These are phyloP conservation scores for Alectura lathami DNA, from an alignment of 2,113 vertebrate genomes.

Conservation along the genomic window DNA sequence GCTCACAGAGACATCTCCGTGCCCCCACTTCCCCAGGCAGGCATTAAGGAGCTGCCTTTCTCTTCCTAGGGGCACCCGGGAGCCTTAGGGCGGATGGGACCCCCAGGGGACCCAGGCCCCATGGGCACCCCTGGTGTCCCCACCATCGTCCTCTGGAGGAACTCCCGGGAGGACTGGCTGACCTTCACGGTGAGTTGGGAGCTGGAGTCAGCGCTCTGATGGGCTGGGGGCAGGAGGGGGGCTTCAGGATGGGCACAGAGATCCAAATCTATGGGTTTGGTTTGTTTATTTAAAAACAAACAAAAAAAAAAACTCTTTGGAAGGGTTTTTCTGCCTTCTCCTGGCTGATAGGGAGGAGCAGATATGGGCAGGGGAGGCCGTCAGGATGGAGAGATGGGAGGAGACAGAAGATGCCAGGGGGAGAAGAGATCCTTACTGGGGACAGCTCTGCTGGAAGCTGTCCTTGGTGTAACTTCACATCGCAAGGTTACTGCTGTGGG, in stretches of 20 bases:
- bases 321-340: neutral
- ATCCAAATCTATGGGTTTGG: neutral
- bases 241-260: fast-evolving
- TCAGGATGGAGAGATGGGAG: neutral
- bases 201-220: neutral
- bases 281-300: too few species aligned
- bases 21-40: fast-evolving
- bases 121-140: constrained; percentile 81
- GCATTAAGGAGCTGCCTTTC: neutral
- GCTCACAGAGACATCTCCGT: neutral
- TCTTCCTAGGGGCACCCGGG: constrained; percentile 78
- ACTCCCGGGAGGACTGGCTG: constrained; percentile 86
- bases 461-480: too few species aligned
- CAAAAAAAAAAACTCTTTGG: too few species aligned
- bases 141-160: constrained; percentile 84
- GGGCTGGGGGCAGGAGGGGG: neutral
- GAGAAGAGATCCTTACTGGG: neutral
- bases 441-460: neutral
- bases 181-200: constrained; percentile 76
- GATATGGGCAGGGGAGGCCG: neutral
- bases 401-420: neutral
- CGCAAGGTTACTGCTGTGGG: neutral
- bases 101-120: constrained; percentile 73
- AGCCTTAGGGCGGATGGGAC: constrained; percentile 73
- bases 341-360: neutral